Conservation (phyloP, 2,113 vertebrate species). For the Steatornis caripensis region DNA sequence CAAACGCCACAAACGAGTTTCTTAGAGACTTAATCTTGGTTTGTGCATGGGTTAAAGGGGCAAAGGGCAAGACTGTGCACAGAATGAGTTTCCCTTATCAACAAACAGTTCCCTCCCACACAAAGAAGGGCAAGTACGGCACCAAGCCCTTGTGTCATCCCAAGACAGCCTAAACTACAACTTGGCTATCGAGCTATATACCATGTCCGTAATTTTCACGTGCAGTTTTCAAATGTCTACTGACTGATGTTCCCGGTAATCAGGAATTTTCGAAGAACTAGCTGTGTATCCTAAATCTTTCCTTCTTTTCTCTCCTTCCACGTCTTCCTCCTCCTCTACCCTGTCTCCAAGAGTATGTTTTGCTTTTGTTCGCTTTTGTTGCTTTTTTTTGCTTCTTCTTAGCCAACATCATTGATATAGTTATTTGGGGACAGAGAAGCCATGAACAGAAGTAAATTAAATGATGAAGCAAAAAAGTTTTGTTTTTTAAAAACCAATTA, state of each 20-base stretch:
- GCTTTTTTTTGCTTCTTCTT: background rate
- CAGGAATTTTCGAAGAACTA: background rate
- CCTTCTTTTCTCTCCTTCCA: background rate
- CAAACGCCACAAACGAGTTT: background rate
- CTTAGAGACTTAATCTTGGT: background rate
- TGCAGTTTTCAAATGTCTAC: background rate
- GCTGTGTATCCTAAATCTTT: background rate
- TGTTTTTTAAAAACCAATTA: background rate
- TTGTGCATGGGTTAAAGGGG: background rate
- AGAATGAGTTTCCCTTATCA: background rate
- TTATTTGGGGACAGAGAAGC: background rate
- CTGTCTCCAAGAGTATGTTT: background rate
- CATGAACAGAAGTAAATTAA: background rate
- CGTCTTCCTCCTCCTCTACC: background rate
- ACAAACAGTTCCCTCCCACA: accelerated
- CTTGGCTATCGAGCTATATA: background rate
- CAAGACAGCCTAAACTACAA: background rate
- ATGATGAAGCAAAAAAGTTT: background rate
- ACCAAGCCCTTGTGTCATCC: background rate
- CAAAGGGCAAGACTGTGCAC: background rate
- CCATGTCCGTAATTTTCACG: background rate
- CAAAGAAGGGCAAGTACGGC: background rate
- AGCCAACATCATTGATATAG: background rate
- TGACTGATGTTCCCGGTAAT: background rate
- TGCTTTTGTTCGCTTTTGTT: background rate